Conservation (phyloP, 2,113 vertebrate species). For the Eublepharis macularius region DNA sequence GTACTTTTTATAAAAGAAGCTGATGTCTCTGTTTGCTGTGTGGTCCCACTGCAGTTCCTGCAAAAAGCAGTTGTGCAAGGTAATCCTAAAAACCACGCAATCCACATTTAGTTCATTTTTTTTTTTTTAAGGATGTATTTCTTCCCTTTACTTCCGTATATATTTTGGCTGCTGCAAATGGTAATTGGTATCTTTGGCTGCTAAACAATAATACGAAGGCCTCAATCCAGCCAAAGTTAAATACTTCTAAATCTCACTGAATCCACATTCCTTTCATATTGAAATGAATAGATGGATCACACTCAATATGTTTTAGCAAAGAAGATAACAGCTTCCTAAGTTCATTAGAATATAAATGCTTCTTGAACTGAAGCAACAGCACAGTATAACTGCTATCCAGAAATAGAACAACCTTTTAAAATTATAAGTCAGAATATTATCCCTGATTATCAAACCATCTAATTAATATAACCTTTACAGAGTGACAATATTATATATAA, state of each 20-base stretch:
- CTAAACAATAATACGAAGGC: neutral
- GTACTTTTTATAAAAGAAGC: neutral
- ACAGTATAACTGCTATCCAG: neutral
- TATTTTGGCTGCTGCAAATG: neutral
- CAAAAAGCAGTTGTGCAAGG: neutral
- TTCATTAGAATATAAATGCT: neutral
- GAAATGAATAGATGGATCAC: neutral
- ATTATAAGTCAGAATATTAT: slow-evolving; percentile 18
- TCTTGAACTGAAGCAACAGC: slow-evolving; percentile 1
- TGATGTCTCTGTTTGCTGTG: neutral
- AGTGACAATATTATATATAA: slow-evolving; percentile 29
- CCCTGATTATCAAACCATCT: neutral
- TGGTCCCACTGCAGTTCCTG: neutral
- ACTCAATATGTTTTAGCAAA: neutral
- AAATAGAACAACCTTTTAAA: slow-evolving; percentile 16
- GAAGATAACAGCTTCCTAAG: neutral
- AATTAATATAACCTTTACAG: slow-evolving; percentile 16
- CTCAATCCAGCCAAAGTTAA: neutral
- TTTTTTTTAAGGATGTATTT: neutral
- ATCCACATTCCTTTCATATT: neutral
- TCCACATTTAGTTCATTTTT: neutral
- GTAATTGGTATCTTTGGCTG: neutral
- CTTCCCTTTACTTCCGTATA: neutral
- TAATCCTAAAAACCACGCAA: neutral
- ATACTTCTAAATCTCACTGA: neutral